A percentile compares a stretch with the other conserved stretches of the same genome.
Conservation (phyloP, 2,113 vertebrate genomes). For the Cyanoliseus patagonus region DNA sequence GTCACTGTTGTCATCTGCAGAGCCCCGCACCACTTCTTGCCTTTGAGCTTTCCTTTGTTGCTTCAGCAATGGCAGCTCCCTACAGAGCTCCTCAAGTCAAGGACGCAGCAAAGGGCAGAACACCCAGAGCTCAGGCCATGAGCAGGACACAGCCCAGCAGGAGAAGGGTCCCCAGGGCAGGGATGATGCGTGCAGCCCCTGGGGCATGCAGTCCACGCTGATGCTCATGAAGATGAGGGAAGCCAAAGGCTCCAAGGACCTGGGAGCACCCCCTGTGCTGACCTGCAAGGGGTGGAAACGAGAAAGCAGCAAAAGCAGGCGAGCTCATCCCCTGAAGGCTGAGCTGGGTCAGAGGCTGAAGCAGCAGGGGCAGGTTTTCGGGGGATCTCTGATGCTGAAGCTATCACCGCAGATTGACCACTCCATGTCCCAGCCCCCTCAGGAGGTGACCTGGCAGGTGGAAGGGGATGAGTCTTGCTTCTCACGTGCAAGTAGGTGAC, state of each 20-base stretch:
- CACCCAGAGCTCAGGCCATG: constrained; percentile 69
- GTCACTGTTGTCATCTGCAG: constrained; percentile 62
- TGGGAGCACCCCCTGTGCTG: not conserved
- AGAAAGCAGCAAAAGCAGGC: not conserved
- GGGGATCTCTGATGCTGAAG: not conserved
- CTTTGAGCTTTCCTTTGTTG: constrained; percentile 51
- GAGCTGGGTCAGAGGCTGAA: not conserved
- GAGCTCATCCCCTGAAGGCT: not conserved
- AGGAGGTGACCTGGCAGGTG: not conserved
- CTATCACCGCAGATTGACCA: not conserved
- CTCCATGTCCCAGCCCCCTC: not conserved
- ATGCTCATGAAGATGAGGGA: not conserved
- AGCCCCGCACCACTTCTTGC: constrained; percentile 68
- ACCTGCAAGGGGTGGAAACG: not conserved
- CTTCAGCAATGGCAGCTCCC: constrained; percentile 50
- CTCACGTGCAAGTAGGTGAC: rapidly evolving
- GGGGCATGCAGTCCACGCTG: not conserved
- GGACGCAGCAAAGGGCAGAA: constrained; percentile 71
- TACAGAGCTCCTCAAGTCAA: constrained; percentile 64
- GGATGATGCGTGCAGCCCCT: not conserved
- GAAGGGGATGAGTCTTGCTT: not conserved
- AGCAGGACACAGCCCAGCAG: constrained; percentile 68
- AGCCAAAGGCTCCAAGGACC: not conserved
- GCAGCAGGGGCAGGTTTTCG: not conserved
- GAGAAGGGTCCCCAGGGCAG: constrained; percentile 65